These are phyloP conservation scores for Rhineura floridana DNA, from an alignment of 2,113 vertebrate species.

Conservation along the genomic window DNA sequence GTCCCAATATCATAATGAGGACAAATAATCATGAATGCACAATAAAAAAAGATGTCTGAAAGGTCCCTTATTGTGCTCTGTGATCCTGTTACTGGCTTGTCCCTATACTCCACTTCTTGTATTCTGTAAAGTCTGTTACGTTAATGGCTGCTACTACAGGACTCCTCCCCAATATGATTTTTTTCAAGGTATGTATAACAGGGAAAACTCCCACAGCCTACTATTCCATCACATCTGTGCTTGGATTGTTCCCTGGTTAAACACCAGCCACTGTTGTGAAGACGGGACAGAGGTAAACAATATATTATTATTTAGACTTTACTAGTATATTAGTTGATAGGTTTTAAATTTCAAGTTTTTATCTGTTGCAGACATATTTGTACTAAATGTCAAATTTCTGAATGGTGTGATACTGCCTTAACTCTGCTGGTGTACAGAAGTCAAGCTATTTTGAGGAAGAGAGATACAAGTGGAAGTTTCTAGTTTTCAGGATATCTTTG, in stretches of 20 bases:
- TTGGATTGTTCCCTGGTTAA: neutral
- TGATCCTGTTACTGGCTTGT: too few relatives aligned
- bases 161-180: neutral
- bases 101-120: neutral
- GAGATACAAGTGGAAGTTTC: too few relatives aligned
- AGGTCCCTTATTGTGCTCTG: too few relatives aligned
- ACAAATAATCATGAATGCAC: too few relatives aligned
- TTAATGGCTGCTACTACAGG: neutral
- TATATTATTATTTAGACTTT: neutral
- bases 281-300: neutral
- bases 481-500: too few relatives aligned
- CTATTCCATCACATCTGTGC: neutral
- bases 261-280: neutral
- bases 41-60: too few relatives aligned
- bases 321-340: neutral
- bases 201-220: neutral
- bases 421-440: neutral
- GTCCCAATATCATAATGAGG: too few relatives aligned
- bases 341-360: neutral
- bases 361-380: neutral
- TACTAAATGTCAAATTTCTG: neutral
- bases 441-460: neutral
- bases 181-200: neutral
- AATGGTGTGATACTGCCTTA: neutral
- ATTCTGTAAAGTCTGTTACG: neutral